These are phyloP conservation scores for Artibeus lituratus DNA, from an alignment of 2,797 vertebrate species.

Conservation along the genomic window DNA sequence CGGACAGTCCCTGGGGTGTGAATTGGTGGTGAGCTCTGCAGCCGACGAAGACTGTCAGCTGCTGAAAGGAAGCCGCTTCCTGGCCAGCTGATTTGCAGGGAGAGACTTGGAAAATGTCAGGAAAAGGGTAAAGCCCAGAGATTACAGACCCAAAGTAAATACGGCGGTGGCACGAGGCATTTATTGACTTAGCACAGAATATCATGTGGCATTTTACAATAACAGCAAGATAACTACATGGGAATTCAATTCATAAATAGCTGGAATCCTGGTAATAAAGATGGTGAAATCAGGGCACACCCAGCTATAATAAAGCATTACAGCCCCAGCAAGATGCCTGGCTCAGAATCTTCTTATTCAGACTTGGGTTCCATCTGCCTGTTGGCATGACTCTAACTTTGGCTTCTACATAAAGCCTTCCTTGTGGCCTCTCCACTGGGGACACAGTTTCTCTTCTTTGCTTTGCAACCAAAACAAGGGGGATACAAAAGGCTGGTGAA, in stretches of 20 bases:
- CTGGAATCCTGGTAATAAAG: constrained; percentile 47
- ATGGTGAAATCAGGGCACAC: background rate
- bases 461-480: constrained; percentile 24
- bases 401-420: constrained; percentile 21
- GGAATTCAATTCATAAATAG: constrained; percentile 68
- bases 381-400: constrained; percentile 47
- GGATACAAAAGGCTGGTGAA: background rate
- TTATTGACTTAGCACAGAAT: constrained; percentile 70
- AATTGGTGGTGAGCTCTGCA: constrained; percentile 37
- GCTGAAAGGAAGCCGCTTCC: constrained; percentile 10
- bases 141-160: constrained; percentile 68
- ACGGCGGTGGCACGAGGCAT: constrained; percentile 21
- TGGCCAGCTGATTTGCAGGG: constrained; percentile 48
- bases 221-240: constrained; percentile 59
- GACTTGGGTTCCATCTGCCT: constrained; percentile 31
- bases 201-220: constrained; percentile 64
- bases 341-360: constrained; percentile 40
- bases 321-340: constrained; percentile 40
- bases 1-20: constrained; percentile 45
- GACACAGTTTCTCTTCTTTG: constrained; percentile 35
- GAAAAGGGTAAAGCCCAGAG: constrained; percentile 59
- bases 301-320: constrained; percentile 40
- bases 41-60: constrained; percentile 30
- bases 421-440: background rate
- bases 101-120: constrained; percentile 68